Percentiles rank a stretch among this genome's conserved stretches.
These are phyloP conservation scores for Proterorhinus semilunaris DNA, from an alignment of 2,113 vertebrate genomes.

Conservation along the genomic window DNA sequence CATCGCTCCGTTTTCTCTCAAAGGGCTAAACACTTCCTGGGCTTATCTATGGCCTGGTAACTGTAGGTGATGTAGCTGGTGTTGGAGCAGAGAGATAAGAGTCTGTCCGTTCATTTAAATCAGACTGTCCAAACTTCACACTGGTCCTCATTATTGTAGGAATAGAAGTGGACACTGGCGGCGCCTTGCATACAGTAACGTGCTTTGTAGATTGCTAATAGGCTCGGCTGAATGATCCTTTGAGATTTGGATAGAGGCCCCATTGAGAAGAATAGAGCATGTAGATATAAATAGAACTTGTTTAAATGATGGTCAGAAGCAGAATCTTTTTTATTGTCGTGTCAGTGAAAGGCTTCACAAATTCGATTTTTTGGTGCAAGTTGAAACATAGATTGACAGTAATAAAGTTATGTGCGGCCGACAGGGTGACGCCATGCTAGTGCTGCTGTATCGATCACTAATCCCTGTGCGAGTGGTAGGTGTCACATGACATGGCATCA, in stretches of 20 bases:
- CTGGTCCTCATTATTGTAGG: constrained; percentile 31
- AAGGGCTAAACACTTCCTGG: constrained; percentile 43
- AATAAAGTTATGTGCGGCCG: too few relatives aligned
- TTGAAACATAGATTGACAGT: too few relatives aligned
- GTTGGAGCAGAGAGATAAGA: constrained; percentile 2
- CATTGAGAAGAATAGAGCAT: constrained; percentile 6
- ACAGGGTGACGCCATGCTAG: too few relatives aligned
- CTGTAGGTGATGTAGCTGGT: constrained; percentile 53
- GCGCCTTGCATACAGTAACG: constrained; percentile 35
- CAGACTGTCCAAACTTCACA: constrained; percentile 41
- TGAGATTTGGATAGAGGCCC: constrained; percentile 19
- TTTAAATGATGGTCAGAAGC: constrained; percentile 1
- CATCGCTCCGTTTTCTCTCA: constrained; percentile 29
- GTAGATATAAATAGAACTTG: constrained; percentile 16
- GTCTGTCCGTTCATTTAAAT: constrained; percentile 52
- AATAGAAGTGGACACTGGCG: constrained; percentile 23
- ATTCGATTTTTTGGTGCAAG: too few relatives aligned
- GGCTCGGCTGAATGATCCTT: constrained; percentile 7
- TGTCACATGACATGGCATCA: too few relatives aligned
- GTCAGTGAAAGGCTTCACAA: too few relatives aligned
- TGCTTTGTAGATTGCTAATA: constrained; percentile 28
- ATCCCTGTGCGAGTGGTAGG: too few relatives aligned
- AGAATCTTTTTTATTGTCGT: too few relatives aligned
- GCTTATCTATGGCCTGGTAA: constrained; percentile 52
- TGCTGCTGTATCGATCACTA: too few relatives aligned